These are phyloP conservation scores for Silurus glanis DNA, from an alignment of 2,113 vertebrate species.

Conservation along the genomic window DNA sequence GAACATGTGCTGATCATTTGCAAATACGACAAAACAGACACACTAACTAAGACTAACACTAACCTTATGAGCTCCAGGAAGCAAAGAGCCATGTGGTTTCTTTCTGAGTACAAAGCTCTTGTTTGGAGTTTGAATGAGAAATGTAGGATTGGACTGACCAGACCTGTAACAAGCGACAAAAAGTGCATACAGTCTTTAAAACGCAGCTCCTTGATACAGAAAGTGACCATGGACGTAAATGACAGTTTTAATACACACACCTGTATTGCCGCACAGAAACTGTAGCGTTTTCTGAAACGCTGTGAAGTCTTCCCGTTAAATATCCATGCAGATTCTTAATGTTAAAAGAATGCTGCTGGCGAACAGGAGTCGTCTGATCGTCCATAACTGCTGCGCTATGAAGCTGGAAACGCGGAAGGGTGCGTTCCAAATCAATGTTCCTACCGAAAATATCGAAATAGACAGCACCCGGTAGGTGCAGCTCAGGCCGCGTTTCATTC, in stretches of 20 bases:
- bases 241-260: conserved; percentile 53
- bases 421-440: neutral
- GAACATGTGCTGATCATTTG: neutral
- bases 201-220: neutral
- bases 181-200: neutral
- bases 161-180: conserved; percentile 64
- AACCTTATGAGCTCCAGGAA: conserved; percentile 86
- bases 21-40: neutral
- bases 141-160: conserved; percentile 93
- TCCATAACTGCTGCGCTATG: conserved; percentile 57
- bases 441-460: too few relatives aligned
- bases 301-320: conserved; percentile 65
- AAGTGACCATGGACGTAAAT: neutral
- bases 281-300: conserved; percentile 59
- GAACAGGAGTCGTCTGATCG: conserved; percentile 67
- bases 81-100: conserved; percentile 84
- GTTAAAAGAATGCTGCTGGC: conserved; percentile 77
- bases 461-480: neutral
- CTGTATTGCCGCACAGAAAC: conserved; percentile 81
- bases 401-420: neutral
- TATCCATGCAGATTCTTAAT: conserved; percentile 71
- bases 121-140: conserved; percentile 78
- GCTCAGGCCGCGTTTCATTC: neutral
- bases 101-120: conserved; percentile 85
- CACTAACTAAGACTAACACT: neutral